A percentile compares a stretch with the other conserved stretches of the same genome.
Conservation (phyloP, 2,888 invertebrate genomes). For the Archips crataeganus region DNA sequence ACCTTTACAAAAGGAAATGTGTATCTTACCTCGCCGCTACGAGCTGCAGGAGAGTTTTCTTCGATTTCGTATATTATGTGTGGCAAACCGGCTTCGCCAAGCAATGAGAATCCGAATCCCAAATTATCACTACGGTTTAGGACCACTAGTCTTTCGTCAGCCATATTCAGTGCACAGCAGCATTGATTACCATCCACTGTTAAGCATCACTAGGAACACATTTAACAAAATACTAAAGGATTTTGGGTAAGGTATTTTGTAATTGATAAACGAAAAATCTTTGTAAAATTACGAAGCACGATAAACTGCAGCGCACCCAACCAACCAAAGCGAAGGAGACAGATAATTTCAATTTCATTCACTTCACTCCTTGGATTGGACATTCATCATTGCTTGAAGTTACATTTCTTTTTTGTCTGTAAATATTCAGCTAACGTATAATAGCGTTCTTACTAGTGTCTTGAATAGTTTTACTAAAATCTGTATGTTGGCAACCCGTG, state of each 20-base stretch:
- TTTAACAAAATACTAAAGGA: conserved; percentile 62
- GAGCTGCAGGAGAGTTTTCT: conserved; percentile 96
- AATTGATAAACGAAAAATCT: conserved; percentile 66
- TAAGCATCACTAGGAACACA: conserved; percentile 72
- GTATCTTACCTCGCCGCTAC: conserved; percentile 93
- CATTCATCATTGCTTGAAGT: conserved; percentile 19
- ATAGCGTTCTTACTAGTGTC: conserved; percentile 14
- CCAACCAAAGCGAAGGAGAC: conserved; percentile 75
- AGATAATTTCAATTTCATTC: conserved; percentile 41
- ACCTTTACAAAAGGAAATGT: conserved; percentile 17
- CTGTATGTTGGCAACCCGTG: too few relatives aligned
- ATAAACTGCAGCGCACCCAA: conserved; percentile 78
- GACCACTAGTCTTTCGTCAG: conserved; percentile 96
- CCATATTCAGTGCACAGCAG: conserved; percentile 88
- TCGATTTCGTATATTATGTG: conserved; percentile 97
- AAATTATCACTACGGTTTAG: conserved; percentile 94
- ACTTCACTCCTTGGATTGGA: conserved; percentile 11
- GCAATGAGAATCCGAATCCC: conserved; percentile 96
- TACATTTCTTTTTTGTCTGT: conserved; percentile 17
- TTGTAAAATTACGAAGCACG: conserved; percentile 72
- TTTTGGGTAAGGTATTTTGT: conserved; percentile 58
- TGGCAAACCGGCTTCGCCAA: conserved; percentile 96
- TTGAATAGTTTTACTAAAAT: conserved; percentile 7
- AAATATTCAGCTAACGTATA: neutral
- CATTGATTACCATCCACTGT: conserved; percentile 77